Percentiles rank a stretch among this genome's conserved stretches.
Evolutionary conservation across 2,888 invertebrate genomes (phyloP).

Genomic region (Stenodera caucasica): DNA sequence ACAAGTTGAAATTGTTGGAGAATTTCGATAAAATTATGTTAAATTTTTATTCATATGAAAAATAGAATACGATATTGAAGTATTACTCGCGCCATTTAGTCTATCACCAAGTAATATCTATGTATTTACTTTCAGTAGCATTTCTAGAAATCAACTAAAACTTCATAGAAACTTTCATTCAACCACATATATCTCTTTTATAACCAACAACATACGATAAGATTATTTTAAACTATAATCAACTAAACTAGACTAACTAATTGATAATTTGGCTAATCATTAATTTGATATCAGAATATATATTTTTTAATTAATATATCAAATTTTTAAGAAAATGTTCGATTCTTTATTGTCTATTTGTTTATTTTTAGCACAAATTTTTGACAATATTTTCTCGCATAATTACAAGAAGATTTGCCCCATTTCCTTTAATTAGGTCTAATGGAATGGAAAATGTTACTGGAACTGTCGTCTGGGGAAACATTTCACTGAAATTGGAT

Average conservation of each 20-base stretch:
- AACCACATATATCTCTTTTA: background rate
- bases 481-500: slow-evolving; percentile 22
- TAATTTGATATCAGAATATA: background rate
- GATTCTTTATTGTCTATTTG: too few species aligned
- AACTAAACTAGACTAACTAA: background rate
- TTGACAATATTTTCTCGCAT: background rate
- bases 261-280: background rate
- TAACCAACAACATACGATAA: background rate
- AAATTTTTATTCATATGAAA: background rate
- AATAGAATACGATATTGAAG: background rate
- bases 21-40: background rate
- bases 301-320: too few species aligned
- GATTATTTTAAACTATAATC: background rate
- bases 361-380: too few species aligned
- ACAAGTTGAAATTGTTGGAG: background rate
- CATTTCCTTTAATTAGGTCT: background rate
- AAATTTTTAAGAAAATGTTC: too few species aligned
- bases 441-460: slow-evolving; percentile 22
- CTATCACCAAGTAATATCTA: background rate
- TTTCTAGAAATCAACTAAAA: background rate
- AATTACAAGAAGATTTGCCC: background rate
- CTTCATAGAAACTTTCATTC: background rate
- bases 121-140: background rate
- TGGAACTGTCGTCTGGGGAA: slow-evolving; percentile 24
- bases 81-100: background rate